Base-by-base conservation (phyloP, 2,888 invertebrate species). In the Pristionchus exspectatus region DNA sequence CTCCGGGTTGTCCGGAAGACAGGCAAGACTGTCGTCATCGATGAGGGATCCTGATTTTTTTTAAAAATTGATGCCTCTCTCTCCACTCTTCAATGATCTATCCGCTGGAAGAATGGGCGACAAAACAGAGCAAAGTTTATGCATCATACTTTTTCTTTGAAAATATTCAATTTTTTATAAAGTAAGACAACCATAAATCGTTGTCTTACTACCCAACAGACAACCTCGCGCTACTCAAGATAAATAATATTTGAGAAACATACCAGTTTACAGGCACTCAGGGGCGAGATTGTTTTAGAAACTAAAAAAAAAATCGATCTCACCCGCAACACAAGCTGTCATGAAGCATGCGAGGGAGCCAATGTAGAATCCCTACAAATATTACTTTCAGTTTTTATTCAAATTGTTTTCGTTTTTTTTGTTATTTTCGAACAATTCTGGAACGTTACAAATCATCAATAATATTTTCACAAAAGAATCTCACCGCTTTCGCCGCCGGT, bases 301-400 rank as follows among this genome's bases (percentile, higher is more conserved):
- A 21, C 21, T 59, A 4, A 3, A 24, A 27, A 3, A 30, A 24
- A 7, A n/a, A 33, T 30, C 1, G 1, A n/a, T 1, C 84, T 44
- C n/a, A 91, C 91, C 91, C 3, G 91, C 91, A 27, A 91, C 90
- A 38, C 90, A 90, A 1, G 91, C 91, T 0, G 91, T 91, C 91
- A 91, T 91, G 66, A 91, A 91, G 33, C 91, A 91, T 21, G 90
- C 90, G 9, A 91, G 90, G 21, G 89, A 89, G n/a, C 90, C 91
- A 50, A 90, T 91, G 83, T 91, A 86, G 89, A 91, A 89, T 21
- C 91, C 89, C 89, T 89, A 7, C 16, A 88, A 85, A 50, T 81
- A 33, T 33, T 30, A 18, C 18, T 44, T 14, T 44, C n/a, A n/a
- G n/a, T n/a, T n/a, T n/a, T n/a, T n/a, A n/a, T n/a, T n/a, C n/a